These are phyloP conservation scores for Hemaris fuciformis DNA, from an alignment of 2,888 invertebrate genomes.

Conservation along the genomic window DNA sequence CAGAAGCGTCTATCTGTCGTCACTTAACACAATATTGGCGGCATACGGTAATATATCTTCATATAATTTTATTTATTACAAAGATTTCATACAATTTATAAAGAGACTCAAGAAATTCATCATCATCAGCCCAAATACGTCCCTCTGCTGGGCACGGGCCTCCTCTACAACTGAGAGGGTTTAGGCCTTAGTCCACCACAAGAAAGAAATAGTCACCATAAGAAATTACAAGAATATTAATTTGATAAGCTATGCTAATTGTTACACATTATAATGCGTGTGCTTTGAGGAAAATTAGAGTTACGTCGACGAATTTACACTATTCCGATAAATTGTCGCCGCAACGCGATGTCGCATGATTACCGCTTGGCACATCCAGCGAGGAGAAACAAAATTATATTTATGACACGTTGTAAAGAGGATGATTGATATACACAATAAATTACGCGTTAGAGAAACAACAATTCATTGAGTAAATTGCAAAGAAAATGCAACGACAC, in stretches of 20 bases:
- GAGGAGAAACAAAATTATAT: conserved; percentile 33
- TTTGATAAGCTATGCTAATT: not conserved
- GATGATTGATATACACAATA: conserved; percentile 21
- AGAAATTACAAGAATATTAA: not conserved
- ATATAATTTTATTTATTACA: too few species aligned
- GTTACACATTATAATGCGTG: conserved; percentile 4
- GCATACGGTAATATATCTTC: too few species aligned
- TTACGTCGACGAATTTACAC: not conserved
- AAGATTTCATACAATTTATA: too few species aligned
- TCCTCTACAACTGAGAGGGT: too few species aligned
- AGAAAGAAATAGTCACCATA: too few species aligned
- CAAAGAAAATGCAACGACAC: not conserved
- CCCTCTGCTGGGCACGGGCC: too few species aligned
- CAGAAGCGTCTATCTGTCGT: too few species aligned
- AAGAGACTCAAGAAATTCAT: too few species aligned
- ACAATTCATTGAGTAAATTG: conserved; percentile 19
- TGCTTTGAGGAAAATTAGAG: conserved; percentile 4
- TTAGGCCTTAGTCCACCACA: too few species aligned
- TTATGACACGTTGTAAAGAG: conserved; percentile 49
- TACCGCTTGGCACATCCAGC: conserved; percentile 26
- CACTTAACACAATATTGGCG: too few species aligned
- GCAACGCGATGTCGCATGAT: conserved; percentile 15
- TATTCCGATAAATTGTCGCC: conserved; percentile 8
- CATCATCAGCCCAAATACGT: too few species aligned
- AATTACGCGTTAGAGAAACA: conserved; percentile 15